Base-by-base conservation (phyloP, 2,888 invertebrate species). In the Apeira syringaria region DNA sequence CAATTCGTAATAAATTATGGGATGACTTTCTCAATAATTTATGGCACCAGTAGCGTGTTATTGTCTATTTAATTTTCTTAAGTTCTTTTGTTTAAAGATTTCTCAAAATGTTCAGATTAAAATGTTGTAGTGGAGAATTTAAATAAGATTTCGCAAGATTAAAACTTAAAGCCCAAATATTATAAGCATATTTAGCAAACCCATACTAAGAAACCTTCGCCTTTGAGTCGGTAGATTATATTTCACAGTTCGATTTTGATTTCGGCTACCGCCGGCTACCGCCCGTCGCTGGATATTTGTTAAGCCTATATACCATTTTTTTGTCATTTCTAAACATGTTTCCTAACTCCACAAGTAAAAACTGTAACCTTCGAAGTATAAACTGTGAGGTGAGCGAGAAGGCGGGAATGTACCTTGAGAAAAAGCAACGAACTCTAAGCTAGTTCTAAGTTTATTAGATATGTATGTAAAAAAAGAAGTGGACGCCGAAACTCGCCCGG, bases 401-500 rank as follows among this genome's bases (percentile, higher is more conserved):
- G 33, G 49, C 51, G 13, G 33, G 5, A 17, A 31, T 20, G 7
- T 27, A 53, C 47, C 40, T 47, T 32, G 27, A 54, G 44, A 53
- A 56, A 52, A 54, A 50, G 39, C 40, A 51, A 50, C 36, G 50
- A 53, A 50, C 50, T 50, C 47, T 50, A 56, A 53, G 56, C 53
- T 55, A 50, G 52, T 57, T 57, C 43, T 54, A 42, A 47, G 56
- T 53, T 46, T 54, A 64, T 64, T 71, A 68, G 65, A 63, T 53
- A 60, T 56, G 59, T 64, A 61, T 68, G 67, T 65, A 74, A 81
- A 85, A 80, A 80, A 81, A 80, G 68, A 70, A 74, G 70, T 73
- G 69, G 73, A 69, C 76, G 76, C 74, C 83, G 73, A 84, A 86
- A 83, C 78, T 81, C 75, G 73, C 74, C 74, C 67, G 70, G 68